Percentiles rank a stretch among this genome's conserved stretches.
These are phyloP conservation scores for Allobates femoralis DNA, from an alignment of 2,797 vertebrate genomes.

Conservation along the genomic window DNA sequence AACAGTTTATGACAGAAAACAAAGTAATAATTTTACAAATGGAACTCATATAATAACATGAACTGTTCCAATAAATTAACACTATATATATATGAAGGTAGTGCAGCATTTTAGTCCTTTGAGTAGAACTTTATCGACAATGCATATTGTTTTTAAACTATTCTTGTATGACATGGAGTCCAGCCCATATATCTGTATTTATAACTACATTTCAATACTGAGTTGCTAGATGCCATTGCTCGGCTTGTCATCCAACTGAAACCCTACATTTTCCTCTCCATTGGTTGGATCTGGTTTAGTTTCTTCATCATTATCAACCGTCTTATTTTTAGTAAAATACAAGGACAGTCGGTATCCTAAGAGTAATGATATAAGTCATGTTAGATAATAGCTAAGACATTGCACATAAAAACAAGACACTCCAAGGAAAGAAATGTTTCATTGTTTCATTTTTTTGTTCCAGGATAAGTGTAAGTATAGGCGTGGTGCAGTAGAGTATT, in stretches of 20 bases:
- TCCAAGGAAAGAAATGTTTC: neutral
- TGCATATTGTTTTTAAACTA: neutral
- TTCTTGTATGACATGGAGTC: neutral
- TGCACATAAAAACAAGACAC: no score
- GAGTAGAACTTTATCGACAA: neutral
- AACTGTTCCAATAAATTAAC: slow-evolving; percentile 38
- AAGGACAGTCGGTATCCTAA: slow-evolving; percentile 73
- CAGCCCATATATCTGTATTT: neutral
- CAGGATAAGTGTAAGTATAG: neutral
- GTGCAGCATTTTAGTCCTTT: neutral
- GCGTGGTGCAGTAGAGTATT: no score
- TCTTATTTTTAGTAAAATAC: slow-evolving; percentile 61
- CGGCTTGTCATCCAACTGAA: slow-evolving; percentile 68
- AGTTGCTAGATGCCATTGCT: slow-evolving; percentile 44
- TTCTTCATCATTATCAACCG: slow-evolving; percentile 49
- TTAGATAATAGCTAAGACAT: neutral
- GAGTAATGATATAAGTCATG: slow-evolving; percentile 47
- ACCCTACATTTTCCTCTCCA: slow-evolving; percentile 70
- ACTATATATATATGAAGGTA: slow-evolving; percentile 27
- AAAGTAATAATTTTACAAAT: slow-evolving; percentile 4
- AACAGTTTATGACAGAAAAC: neutral
- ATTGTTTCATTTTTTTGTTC: neutral
- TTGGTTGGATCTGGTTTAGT: slow-evolving; percentile 14
- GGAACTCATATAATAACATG: neutral
- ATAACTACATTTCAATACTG: neutral